These are phyloP conservation scores for Centrocercus urophasianus DNA, from an alignment of 2,113 vertebrate species.

Conservation along the genomic window DNA sequence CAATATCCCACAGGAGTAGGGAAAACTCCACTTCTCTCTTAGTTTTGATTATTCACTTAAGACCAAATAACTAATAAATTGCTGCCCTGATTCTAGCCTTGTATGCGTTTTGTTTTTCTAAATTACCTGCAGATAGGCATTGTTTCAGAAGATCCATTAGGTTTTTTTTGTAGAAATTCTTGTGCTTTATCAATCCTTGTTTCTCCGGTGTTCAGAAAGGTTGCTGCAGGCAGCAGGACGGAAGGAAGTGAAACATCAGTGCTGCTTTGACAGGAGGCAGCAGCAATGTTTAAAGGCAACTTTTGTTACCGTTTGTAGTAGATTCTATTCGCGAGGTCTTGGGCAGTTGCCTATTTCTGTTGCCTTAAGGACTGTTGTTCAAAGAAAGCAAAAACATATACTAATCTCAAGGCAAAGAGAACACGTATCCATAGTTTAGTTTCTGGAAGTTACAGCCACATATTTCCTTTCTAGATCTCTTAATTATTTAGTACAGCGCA, in stretches of 20 bases:
- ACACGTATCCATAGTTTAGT: fast-evolving
- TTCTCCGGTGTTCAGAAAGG: background rate
- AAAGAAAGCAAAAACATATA: background rate
- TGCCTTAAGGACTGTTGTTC: background rate
- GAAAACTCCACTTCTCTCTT: background rate
- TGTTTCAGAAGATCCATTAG: background rate
- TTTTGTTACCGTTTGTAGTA: background rate
- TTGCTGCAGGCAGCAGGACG: background rate
- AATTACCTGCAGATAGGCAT: background rate
- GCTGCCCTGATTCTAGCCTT: background rate
- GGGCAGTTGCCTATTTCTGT: background rate
- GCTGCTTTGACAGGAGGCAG: background rate
- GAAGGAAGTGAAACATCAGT: background rate
- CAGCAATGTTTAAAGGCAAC: background rate
- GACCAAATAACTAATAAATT: background rate
- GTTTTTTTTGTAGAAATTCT: background rate
- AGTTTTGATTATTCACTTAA: background rate
- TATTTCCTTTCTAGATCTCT: background rate
- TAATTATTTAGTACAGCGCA: background rate
- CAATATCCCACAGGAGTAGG: background rate
- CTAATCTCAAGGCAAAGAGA: background rate
- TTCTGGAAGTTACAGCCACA: background rate
- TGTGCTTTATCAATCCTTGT: background rate
- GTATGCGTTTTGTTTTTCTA: background rate
- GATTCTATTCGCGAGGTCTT: background rate